These are phyloP conservation scores for Hypolimnas misippus DNA, from an alignment of 2,888 invertebrate genomes.

Conservation along the genomic window DNA sequence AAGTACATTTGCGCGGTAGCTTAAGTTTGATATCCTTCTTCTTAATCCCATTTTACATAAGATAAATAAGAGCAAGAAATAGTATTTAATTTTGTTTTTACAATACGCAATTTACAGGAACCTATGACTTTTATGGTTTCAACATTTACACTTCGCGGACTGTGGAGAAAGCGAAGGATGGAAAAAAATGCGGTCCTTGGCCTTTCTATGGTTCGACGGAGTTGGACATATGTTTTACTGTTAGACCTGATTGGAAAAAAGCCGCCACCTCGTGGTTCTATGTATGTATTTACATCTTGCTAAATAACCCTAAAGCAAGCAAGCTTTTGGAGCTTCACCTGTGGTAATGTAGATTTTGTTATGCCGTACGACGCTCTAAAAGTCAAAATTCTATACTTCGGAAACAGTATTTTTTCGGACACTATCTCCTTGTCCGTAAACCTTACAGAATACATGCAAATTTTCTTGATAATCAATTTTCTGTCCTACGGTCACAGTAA, in stretches of 20 bases:
- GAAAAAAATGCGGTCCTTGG: conserved; percentile 45
- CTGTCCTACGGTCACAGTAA: too few relatives aligned
- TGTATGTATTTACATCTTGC: conserved; percentile 41
- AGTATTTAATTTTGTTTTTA: too few relatives aligned
- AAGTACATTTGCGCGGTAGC: too few relatives aligned
- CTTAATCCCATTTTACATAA: too few relatives aligned
- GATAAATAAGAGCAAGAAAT: too few relatives aligned
- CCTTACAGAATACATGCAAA: too few relatives aligned
- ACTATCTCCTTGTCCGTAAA: too few relatives aligned
- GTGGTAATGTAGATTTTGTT: not conserved
- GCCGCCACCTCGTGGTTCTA: conserved; percentile 47
- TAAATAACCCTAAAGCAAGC: not conserved
- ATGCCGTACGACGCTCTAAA: too few relatives aligned
- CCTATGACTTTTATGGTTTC: conserved; percentile 86
- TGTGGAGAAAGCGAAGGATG: conserved; percentile 49
- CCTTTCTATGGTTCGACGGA: conserved; percentile 51
- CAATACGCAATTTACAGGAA: conserved; percentile 63
- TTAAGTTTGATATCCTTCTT: too few relatives aligned
- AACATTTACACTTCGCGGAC: conserved; percentile 85
- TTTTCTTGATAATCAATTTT: too few relatives aligned
- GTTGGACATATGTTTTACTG: conserved; percentile 40
- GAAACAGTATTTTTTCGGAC: too few relatives aligned
- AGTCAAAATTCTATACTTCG: too few relatives aligned
- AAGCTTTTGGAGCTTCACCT: not conserved
- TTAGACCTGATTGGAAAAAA: conserved; percentile 45